Evolutionary conservation across 2,888 invertebrate species (phyloP).

Genomic region (Vannuccia rotundouncinata): DNA sequence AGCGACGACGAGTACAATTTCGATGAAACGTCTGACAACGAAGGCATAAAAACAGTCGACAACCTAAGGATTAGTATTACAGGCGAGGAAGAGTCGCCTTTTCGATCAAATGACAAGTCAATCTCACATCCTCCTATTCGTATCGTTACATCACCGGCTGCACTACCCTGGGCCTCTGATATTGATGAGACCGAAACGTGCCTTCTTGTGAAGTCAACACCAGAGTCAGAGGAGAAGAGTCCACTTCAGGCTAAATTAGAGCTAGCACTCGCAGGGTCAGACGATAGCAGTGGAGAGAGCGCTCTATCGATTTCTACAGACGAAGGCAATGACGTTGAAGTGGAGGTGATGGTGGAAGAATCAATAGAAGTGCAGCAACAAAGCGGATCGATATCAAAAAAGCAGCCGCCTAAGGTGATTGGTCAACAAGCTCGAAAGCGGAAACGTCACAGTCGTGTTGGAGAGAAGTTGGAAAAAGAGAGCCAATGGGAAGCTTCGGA

Average conservation of each 20-base stretch:
- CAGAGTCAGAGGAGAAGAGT: neutral
- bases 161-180: neutral
- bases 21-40: neutral
- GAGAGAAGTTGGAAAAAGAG: neutral
- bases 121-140: neutral
- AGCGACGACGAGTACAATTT: constrained; percentile 7
- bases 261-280: too few relatives aligned
- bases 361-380: neutral
- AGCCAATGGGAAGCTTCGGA: neutral
- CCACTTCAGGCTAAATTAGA: too few relatives aligned
- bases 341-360: neutral
- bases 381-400: too few relatives aligned
- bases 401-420: too few relatives aligned
- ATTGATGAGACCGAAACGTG: neutral
- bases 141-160: neutral
- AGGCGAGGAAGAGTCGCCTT: neutral
- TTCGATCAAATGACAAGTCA: neutral
- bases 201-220: neutral
- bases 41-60: too few relatives aligned
- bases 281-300: neutral
- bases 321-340: neutral
- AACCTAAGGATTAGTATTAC: neutral
- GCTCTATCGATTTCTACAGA: neutral
- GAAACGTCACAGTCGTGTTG: too few relatives aligned
- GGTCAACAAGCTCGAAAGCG: neutral